phyloP scores from a whole-genome alignment of 1,140 invertebrate genomes.

The Wasmannia auropunctata region DNA sequence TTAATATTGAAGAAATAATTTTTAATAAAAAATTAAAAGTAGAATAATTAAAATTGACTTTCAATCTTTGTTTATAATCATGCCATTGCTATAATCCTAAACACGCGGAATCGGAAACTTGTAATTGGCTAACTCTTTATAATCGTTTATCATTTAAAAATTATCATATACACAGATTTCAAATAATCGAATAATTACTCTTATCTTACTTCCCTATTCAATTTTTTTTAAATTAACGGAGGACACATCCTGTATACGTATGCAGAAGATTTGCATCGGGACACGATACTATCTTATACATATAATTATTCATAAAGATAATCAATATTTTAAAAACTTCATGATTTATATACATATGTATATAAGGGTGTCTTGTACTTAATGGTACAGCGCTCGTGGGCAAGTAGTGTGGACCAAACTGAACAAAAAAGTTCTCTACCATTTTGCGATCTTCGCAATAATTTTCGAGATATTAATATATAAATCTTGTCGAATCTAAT shows the following conservation, averaged over 20 bases:
- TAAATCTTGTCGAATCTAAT: too few relatives aligned
- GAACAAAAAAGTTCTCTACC: too few relatives aligned
- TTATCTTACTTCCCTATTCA: background rate
- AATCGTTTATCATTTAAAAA: slow-evolving; percentile 3
- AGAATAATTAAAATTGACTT: background rate
- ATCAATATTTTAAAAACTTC: background rate
- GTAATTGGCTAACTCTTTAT: background rate
- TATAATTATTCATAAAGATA: slow-evolving; percentile 1
- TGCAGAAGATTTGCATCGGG: background rate
- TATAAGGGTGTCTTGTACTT: too few relatives aligned
- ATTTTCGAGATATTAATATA: too few relatives aligned
- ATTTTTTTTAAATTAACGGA: background rate
- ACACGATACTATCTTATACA: background rate
- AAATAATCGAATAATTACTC: background rate
- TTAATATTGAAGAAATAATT: background rate
- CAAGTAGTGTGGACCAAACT: too few relatives aligned
- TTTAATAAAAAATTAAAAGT: background rate
- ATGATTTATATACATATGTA: background rate
- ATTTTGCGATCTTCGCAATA: too few relatives aligned
- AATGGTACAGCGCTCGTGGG: too few relatives aligned
- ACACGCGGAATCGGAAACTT: background rate
- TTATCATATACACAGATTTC: background rate
- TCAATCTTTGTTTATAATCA: background rate
- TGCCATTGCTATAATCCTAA: background rate
- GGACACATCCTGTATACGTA: background rate